Evolutionary conservation across 1,140 invertebrate genomes (phyloP), one percentile per base, ranked within the genome.

Genomic region (Ceratina calcarata): DNA sequence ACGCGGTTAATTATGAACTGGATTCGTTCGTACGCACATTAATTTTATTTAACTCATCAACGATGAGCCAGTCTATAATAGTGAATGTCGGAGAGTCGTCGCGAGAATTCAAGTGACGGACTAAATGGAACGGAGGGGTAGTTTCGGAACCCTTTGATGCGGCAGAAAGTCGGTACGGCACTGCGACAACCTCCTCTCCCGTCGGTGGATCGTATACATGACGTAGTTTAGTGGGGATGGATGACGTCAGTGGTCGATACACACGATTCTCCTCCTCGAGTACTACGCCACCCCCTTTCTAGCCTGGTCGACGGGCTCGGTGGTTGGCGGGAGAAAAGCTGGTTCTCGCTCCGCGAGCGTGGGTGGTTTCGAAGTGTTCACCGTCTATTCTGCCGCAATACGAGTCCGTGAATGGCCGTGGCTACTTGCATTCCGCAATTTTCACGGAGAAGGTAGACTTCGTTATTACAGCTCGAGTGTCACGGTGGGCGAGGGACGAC

Each of bases 171-270:
- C 45, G 60, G 67, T 79, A 86, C 85, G 82, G 72, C 79, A 89
- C 88, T 89, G 87, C 80, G 84, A 65, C 86, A 85, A 77, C 83
- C 79, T 80, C 74, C 62, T 71, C 81, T 64, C 66, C 83, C 16
- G 69, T 65, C 79, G 71, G 75, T 72, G 74, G 77, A 84, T 76
- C 81, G 87, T 89, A 84, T 81, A 85, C 85, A 82, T 89, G 82
- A 87, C 86, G 88, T 89, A 89, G 86, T 82, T 86, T 86, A 87
- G 86, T 83, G 86, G 86, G 86, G 83, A 82, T 87, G 75, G 73
- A 86, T 90, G 89, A 91, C 90, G 89, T 90, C 90, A 91, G 74
- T 85, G 89, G 87, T 90, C 89, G 88, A 90, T 90, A 90, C 87
- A 89, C 85, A 80, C 87, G 77, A 60, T 81, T 84, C 82, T 85